Base-by-base conservation (phyloP, 2,113 vertebrate species). In the Oncorhynchus tshawytscha region DNA sequence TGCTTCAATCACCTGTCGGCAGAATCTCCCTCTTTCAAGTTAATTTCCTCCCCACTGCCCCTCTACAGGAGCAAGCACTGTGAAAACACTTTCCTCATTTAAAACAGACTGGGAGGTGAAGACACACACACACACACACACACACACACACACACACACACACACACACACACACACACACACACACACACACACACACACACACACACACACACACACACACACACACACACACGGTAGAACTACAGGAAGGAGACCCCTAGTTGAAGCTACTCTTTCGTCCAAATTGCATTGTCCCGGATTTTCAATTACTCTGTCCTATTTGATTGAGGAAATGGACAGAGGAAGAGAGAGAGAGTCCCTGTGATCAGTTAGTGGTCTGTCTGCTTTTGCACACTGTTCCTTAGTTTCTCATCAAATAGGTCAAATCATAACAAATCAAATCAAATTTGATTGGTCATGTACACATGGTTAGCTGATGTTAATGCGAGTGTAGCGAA, bases 1-100 rank as follows among this genome's bases (percentile, higher is more conserved):
- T 71, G 76, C 86, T 83, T 88, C 81, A 82, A 85, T 92, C 90
- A 92, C 91, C 90, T 92, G 91, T 92, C 89, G 91, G 89, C 85
- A 87, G 87, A 85, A 85, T 85, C 88, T 83, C 85, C 83, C 82
- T 82, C 83, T 91, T 91, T 90, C 88, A 89, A 89, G 90, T 92
- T 90, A 86, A 89, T 89, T 90, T 88, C 90, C 87, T 88, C 88
- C 87, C 85, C 82, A 75, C 84, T 60, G 87, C 88, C 78, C 86
- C 88, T 89, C 85, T 83, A 84, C 87, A 86, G 89, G 87, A 82
- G 86, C 82, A 78, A 85, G 81, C 81, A 81, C 86, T 64, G 86
- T 89, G 83, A 71, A 73, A 74, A 51, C 89, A 81, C 75, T 76
- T 81, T 72, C 84, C 86, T 90, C 84, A 84, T 89, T 91, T 90